Evolutionary conservation across 2,888 invertebrate genomes (phyloP), one percentile per base, ranked within the genome.

Genomic region (Tipula helvola): DNA sequence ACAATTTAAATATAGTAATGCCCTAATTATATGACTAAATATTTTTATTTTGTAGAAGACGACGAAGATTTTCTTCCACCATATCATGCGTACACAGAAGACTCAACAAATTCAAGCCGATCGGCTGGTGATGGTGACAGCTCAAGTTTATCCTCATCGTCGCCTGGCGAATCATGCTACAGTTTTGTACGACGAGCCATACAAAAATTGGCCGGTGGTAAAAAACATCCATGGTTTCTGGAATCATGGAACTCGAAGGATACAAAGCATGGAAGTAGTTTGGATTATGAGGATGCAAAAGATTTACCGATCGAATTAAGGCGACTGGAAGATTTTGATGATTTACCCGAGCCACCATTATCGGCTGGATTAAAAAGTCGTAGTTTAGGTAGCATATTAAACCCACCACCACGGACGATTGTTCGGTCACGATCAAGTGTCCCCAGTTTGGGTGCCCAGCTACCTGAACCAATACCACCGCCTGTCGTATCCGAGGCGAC

Each of bases 81-180:
- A 18, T 95, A 95, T 90, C 94, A 94, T 89, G 94, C 95, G 1
- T 94, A 94, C 89, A 94, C 93, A 89, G 93, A 94, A 88, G 94
- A 95, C 88, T 94, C 95, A 88, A 94, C 94, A 87, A 95, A 95
- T 90, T 95, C 95, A 3, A 93, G 92, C 87, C 91, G 93, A 86
- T 93, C 92, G 86, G 93, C 90, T 91, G 94, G 89, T 88, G 93
- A 90, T 91, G 92, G 91, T 28, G 96, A 97, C 89, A 97, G 96
- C 88, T 97, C 97, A 36, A 97, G 97, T 88, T 93, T 97, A 52
- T 97, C 97, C 5, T 91, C 91, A n/a, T 91, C 91, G 0, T 97
- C 97, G 88, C 97, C 97, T 4, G 97, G 97, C 90, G 97, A 97
- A 92, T 97, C 97, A 3, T 98, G 98, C 90, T 98, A 98, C 91